These are phyloP conservation scores for Mycalesis mineus DNA, from an alignment of 2,888 invertebrate genomes.

Conservation along the genomic window DNA sequence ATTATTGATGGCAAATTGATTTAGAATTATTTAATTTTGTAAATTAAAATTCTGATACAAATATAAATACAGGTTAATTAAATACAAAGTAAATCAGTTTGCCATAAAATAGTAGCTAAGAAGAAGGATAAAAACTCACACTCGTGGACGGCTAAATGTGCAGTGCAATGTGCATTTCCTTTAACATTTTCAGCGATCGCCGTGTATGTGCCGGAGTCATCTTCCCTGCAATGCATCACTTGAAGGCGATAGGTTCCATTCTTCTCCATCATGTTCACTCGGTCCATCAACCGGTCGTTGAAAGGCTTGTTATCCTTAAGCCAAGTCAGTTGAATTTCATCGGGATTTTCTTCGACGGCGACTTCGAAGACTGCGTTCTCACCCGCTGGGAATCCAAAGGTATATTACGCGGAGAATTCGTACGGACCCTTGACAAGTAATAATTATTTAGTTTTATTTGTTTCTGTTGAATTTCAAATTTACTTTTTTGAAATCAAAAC, in stretches of 20 bases:
- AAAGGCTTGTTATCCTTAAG: slow-evolving; percentile 91
- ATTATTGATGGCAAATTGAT: slow-evolving; percentile 16
- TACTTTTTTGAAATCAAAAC: neutral
- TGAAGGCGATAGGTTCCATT: slow-evolving; percentile 82
- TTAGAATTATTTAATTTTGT: too few relatives aligned
- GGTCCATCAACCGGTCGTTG: slow-evolving; percentile 85
- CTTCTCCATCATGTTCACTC: slow-evolving; percentile 80
- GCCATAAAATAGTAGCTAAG: neutral
- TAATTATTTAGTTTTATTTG: neutral
- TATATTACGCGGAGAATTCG: slow-evolving; percentile 51
- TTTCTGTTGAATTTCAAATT: neutral
- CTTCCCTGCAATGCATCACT: slow-evolving; percentile 85
- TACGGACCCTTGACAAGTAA: slow-evolving; percentile 39
- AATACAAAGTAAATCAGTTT: slow-evolving; percentile 4
- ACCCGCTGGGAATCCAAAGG: slow-evolving; percentile 82
- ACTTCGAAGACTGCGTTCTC: slow-evolving; percentile 89
- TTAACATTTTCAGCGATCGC: slow-evolving; percentile 89
- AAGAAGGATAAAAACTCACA: slow-evolving; percentile 75
- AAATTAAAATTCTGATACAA: too few relatives aligned
- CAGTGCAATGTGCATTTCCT: slow-evolving; percentile 90
- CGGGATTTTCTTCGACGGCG: slow-evolving; percentile 81
- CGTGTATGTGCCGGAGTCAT: slow-evolving; percentile 93
- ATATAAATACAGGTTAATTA: too few relatives aligned
- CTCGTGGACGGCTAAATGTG: slow-evolving; percentile 91
- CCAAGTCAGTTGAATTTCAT: slow-evolving; percentile 85